phyloP scores from a whole-genome alignment of 1,140 invertebrate species.

The Trichonephila inaurata region DNA sequence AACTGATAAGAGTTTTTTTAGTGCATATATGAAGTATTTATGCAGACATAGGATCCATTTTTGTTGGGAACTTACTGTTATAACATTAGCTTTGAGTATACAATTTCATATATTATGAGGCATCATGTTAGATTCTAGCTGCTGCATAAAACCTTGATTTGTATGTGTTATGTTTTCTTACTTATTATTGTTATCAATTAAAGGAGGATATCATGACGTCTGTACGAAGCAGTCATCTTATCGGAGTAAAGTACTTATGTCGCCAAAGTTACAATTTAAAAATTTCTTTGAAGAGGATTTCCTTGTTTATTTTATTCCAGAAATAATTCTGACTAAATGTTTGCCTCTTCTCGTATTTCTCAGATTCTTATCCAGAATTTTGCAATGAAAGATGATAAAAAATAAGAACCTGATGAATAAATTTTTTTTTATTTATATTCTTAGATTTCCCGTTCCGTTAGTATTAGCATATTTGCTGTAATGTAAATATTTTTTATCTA shows the following conservation, averaged over 20 bases:
- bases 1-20: no score
- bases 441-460: no score
- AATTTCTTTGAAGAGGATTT: background rate
- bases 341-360: background rate
- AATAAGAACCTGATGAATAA: background rate
- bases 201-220: background rate
- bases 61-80: no score
- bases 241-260: background rate
- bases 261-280: background rate
- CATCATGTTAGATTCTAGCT: no score
- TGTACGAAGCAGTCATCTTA: background rate
- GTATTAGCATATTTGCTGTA: no score
- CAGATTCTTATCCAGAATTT: background rate
- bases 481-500: no score
- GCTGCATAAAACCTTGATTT: no score
- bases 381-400: background rate
- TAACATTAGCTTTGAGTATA: no score
- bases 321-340: background rate
- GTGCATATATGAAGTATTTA: no score
- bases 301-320: conserved; percentile 15
- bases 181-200: background rate
- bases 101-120: no score
- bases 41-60: no score
- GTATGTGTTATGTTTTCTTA: background rate
- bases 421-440: no score